These are phyloP conservation scores for Corythucha ciliata DNA, from an alignment of 2,888 invertebrate species.

Conservation along the genomic window DNA sequence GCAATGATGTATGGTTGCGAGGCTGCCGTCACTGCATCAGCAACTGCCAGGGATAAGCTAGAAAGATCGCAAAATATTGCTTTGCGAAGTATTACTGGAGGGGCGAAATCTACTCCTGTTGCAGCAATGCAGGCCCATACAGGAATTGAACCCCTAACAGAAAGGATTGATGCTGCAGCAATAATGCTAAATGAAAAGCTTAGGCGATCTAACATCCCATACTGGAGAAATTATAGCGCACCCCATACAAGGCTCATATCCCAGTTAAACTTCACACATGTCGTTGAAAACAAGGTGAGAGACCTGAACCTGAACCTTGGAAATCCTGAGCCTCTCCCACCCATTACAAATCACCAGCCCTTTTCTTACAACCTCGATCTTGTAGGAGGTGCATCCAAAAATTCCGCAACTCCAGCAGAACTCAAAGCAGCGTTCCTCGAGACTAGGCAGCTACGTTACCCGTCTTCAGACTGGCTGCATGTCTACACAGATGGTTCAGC, in stretches of 20 bases:
- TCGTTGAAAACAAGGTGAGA: not conserved
- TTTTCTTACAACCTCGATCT: not conserved
- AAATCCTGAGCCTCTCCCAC: not conserved
- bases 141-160: not conserved
- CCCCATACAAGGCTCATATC: not conserved
- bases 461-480: too few species aligned
- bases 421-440: too few species aligned
- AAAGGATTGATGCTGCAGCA: not conserved
- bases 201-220: too few species aligned
- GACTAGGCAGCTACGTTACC: too few species aligned
- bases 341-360: not conserved
- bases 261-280: not conserved
- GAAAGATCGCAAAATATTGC: not conserved
- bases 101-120: not conserved
- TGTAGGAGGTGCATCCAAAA: too few species aligned
- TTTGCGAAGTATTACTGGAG: conserved; percentile 1
- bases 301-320: not conserved
- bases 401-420: too few species aligned
- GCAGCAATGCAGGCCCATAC: conserved; percentile 4
- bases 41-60: conserved; percentile 5
- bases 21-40: conserved; percentile 3
- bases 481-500: too few species aligned
- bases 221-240: not conserved
- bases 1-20: conserved; percentile 6
- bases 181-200: conserved; percentile 1